A percentile compares a stretch with the other conserved stretches of the same genome.
These are phyloP conservation scores for Chironomus riparius DNA, from an alignment of 2,888 invertebrate species.

Conservation along the genomic window DNA sequence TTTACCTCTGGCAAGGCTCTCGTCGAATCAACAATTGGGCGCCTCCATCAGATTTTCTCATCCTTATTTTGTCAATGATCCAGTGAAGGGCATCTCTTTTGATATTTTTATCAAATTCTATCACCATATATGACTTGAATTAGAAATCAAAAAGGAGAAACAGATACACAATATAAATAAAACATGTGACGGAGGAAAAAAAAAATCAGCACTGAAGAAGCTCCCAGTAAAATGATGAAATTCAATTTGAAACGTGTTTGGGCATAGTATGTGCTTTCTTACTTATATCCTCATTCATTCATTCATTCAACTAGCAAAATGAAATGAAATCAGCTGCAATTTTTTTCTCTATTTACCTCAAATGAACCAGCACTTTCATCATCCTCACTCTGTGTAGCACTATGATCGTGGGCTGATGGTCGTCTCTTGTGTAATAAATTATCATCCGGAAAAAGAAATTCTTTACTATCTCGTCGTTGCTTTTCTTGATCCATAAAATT, in stretches of 20 bases:
- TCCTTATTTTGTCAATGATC: conserved; percentile 47
- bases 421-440: conserved; percentile 6
- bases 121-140: conserved; percentile 37
- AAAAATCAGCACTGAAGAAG: neutral
- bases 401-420: neutral
- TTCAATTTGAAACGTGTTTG: neutral
- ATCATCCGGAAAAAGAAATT: conserved; percentile 12
- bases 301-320: neutral
- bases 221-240: neutral
- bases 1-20: conserved; percentile 37
- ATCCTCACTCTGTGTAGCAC: conserved; percentile 8
- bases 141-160: neutral
- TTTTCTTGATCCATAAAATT: conserved; percentile 8
- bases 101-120: conserved; percentile 43
- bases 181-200: neutral
- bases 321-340: neutral
- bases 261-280: neutral
- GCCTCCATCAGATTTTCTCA: conserved; percentile 46
- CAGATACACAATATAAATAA: neutral
- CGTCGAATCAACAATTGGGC: conserved; percentile 48
- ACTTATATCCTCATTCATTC: neutral
- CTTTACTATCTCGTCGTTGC: neutral
- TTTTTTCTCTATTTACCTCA: conserved; percentile 10
- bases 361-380: neutral
- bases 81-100: conserved; percentile 45